Percentiles rank a stretch among this genome's conserved stretches.
phyloP scores from a whole-genome alignment of 1,140 invertebrate species.

The Lepidurus couesii region DNA sequence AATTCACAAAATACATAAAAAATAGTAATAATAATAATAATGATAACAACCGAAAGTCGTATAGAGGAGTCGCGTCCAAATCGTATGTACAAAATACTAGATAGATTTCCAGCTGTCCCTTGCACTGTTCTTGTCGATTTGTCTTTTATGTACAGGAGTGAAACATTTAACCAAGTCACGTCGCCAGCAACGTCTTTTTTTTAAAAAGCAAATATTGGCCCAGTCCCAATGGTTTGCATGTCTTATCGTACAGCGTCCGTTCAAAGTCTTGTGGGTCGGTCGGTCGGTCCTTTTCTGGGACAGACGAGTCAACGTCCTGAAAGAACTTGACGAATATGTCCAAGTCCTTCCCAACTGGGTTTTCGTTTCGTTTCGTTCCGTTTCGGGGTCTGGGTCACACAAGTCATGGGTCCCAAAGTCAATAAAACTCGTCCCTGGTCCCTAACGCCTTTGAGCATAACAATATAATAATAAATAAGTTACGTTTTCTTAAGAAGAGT shows the following conservation, averaged over 20 bases:
- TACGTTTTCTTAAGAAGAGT: neutral
- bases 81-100: slow-evolving; percentile 6
- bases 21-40: no score
- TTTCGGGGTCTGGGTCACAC: neutral
- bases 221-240: no score
- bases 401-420: neutral
- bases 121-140: neutral
- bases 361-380: neutral
- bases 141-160: neutral
- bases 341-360: neutral
- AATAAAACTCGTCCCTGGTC: no score
- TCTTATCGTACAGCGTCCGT: neutral
- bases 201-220: no score
- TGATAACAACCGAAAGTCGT: neutral
- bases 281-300: neutral
- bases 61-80: neutral
- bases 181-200: no score
- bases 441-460: neutral
- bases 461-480: slow-evolving; percentile 9
- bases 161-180: neutral
- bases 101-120: neutral
- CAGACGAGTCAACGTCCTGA: neutral
- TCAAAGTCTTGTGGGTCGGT: neutral
- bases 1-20: neutral
- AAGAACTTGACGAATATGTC: neutral